These are phyloP conservation scores for Drosophila histrio DNA, from an alignment of 2,888 invertebrate genomes.

Conservation along the genomic window DNA sequence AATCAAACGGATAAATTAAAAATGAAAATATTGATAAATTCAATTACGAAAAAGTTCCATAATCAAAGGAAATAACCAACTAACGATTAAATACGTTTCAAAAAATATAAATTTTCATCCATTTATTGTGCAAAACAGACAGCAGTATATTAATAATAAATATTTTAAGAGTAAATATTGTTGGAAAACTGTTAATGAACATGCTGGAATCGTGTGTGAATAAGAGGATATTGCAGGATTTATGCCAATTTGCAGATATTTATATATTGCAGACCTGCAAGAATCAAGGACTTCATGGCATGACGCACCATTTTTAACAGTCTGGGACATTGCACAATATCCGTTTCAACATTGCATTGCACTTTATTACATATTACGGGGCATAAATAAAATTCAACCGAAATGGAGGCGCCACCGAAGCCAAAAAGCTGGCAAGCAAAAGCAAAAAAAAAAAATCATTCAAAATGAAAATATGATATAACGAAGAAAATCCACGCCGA, in stretches of 20 bases:
- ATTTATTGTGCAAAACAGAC: no score
- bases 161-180: constrained; percentile 17
- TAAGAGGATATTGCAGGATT: constrained; percentile 42
- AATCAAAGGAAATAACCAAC: not conserved
- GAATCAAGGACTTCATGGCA: constrained; percentile 12
- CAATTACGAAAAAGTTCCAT: not conserved
- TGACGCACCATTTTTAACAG: constrained; percentile 16
- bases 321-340: constrained; percentile 55
- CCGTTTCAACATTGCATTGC: constrained; percentile 63
- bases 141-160: constrained; percentile 12
- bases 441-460: not conserved
- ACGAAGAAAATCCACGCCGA: constrained; percentile 18
- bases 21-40: not conserved
- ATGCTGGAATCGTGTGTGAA: constrained; percentile 20
- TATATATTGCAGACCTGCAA: not conserved
- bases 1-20: not conserved
- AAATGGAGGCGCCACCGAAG: constrained; percentile 31
- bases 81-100: not conserved
- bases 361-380: constrained; percentile 55
- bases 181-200: constrained; percentile 22
- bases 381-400: constrained; percentile 63
- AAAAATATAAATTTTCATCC: no score
- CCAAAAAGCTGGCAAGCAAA: not conserved
- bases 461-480: not conserved
- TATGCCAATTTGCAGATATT: constrained; percentile 22